phyloP scores from a whole-genome alignment of 2,888 invertebrate species.

The Oxyteleia sp. region DNA sequence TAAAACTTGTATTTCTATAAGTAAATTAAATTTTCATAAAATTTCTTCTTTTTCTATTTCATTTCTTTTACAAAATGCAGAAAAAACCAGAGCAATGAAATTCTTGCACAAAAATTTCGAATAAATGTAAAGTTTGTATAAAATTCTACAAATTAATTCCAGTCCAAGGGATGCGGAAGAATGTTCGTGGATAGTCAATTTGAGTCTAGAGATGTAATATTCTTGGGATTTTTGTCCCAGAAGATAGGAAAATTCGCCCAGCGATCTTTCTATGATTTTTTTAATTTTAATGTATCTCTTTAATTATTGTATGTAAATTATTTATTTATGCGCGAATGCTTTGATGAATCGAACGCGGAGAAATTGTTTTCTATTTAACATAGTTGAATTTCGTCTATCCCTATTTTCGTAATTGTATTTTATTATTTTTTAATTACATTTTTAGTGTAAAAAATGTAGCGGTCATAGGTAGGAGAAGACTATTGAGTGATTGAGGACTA shows the following conservation, averaged over 20 bases:
- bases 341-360: conserved; percentile 65
- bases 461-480: conserved; percentile 32
- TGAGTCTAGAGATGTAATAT: conserved; percentile 66
- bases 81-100: too few species aligned
- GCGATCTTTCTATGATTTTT: conserved; percentile 46
- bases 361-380: conserved; percentile 69
- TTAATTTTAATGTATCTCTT: conserved; percentile 41
- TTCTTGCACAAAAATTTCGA: too few species aligned
- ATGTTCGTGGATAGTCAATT: conserved; percentile 60
- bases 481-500: conserved; percentile 41
- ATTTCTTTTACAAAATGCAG: too few species aligned
- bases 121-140: too few species aligned
- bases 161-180: conserved; percentile 7
- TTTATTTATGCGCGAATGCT: conserved; percentile 72
- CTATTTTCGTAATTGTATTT: conserved; percentile 52
- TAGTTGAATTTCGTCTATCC: conserved; percentile 54
- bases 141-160: too few species aligned
- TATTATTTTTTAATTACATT: conserved; percentile 37
- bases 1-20: too few species aligned
- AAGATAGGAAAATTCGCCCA: conserved; percentile 71
- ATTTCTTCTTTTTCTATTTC: too few species aligned
- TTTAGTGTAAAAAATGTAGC: conserved; percentile 50
- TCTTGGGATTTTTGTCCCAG: conserved; percentile 48
- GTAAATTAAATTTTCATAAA: too few species aligned
- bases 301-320: conserved; percentile 70